Base-by-base conservation (phyloP, 2,888 invertebrate genomes). In the Helobdella robusta region DNA sequence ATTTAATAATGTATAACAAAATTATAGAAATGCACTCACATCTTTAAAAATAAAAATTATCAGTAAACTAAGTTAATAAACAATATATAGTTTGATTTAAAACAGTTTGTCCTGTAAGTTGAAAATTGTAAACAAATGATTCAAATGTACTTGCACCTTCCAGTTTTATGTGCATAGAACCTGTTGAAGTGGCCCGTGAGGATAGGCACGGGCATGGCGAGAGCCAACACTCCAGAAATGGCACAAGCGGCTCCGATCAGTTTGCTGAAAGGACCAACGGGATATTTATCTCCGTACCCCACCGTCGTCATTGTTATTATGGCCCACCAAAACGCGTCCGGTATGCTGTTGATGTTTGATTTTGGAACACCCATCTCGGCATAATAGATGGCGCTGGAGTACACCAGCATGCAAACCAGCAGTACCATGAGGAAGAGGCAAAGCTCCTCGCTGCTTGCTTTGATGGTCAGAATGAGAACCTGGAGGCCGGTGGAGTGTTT, bases 401-500 rank as follows among this genome's bases (percentile, higher is more conserved):
- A 82, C 32, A 81, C 75, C 30, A 81, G 73, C 61, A 81, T 74
- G 64, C 80, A 80, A 48, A 82, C 79, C 48, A 77, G 75, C 70
- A 82, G 77, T 66, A 81, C 81, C 20, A 82, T 78, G 20, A 81
- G 76, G 67, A 82, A 80, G 35, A 81, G 73, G 30, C 77, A 74
- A 65, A 81, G 75, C 46, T 81, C 81, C 70, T 81, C 80, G 1
- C 81, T 71, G 65, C 80, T 80, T 20, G 82, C 81, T 68, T 77
- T 74, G 74, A 82, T 82, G 8, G 82, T 82, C 67, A 82, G 77
- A 56, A 81, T 78, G 34, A 82, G 75, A 36, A 82, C 80, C 73
- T 82, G 82, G 28, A 82, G 75, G 28, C 82, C 82, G 11, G 79
- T 78, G 2, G 81, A 82, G 72, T 82, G 82, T 71, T 80, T 80